Conservation (phyloP, 2,113 vertebrate genomes). For the Blennius ocellaris region DNA sequence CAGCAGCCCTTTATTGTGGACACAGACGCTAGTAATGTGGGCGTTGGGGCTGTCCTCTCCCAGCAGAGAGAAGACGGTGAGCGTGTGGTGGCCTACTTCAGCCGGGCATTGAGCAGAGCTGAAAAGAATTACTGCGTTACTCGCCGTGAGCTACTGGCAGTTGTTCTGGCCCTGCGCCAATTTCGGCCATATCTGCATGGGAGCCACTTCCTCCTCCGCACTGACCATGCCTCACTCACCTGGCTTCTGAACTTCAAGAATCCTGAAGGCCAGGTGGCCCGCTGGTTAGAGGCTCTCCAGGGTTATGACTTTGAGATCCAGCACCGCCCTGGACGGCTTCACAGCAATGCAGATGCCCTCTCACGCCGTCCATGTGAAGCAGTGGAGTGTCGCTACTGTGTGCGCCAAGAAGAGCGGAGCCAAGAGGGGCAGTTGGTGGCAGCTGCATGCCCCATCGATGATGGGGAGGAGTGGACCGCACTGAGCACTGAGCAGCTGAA, state of each 20-base stretch:
- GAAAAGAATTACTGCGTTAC: constrained; percentile 16
- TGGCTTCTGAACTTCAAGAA: no score
- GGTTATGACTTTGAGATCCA: neutral
- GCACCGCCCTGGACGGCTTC: neutral
- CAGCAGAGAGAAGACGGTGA: neutral
- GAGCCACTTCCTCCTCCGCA: no score
- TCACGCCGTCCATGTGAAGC: neutral
- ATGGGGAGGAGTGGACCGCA: no score
- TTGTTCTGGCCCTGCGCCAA: neutral
- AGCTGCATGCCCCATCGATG: no score
- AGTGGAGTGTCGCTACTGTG: neutral
- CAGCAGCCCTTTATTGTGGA: neutral
- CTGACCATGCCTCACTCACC: no score
- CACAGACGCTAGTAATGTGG: neutral
- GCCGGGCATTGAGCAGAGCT: neutral
- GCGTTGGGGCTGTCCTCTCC: neutral
- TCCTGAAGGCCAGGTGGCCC: constrained; percentile 10
- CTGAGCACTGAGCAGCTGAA: no score
- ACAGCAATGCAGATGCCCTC: neutral
- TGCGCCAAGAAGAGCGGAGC: neutral
- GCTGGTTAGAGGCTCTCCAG: neutral
- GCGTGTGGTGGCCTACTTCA: neutral
- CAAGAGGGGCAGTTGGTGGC: no score
- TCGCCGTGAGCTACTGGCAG: neutral
- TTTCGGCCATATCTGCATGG: constrained; percentile 1